phyloP scores from a whole-genome alignment of 2,888 invertebrate species.

The Idaea straminata region DNA sequence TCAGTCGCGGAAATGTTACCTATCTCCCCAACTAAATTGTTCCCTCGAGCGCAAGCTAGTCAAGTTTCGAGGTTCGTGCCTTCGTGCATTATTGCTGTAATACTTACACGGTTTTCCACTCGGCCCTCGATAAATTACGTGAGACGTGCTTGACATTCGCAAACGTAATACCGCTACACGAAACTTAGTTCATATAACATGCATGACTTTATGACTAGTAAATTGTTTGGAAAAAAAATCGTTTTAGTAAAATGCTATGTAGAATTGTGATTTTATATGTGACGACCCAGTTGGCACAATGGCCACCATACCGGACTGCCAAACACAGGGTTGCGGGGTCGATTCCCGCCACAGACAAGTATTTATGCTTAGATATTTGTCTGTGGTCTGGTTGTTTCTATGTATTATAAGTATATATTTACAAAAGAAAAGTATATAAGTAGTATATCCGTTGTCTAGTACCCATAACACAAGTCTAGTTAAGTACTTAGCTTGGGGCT shows the following conservation, averaged over 20 bases:
- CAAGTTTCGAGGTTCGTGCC: slow-evolving; percentile 5
- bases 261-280: no score
- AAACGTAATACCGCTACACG: slow-evolving; percentile 26
- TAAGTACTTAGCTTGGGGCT: no score
- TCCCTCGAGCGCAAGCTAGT: neutral
- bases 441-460: no score
- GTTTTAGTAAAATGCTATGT: neutral
- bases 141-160: slow-evolving; percentile 62
- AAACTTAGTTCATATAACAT: neutral
- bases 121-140: slow-evolving; percentile 50
- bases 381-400: no score
- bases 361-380: no score
- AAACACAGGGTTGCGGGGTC: no score
- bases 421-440: no score
- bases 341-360: no score
- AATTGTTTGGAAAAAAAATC: slow-evolving; percentile 10
- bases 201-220: neutral
- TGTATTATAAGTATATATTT: no score
- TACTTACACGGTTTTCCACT: slow-evolving; percentile 71
- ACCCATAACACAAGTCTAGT: no score
- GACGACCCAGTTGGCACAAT: no score
- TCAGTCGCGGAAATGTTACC: neutral
- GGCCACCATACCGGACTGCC: no score
- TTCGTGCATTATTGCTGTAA: slow-evolving; percentile 39
- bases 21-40: neutral